Conservation (phyloP, 2,113 vertebrate genomes). For the Proteles cristata region DNA sequence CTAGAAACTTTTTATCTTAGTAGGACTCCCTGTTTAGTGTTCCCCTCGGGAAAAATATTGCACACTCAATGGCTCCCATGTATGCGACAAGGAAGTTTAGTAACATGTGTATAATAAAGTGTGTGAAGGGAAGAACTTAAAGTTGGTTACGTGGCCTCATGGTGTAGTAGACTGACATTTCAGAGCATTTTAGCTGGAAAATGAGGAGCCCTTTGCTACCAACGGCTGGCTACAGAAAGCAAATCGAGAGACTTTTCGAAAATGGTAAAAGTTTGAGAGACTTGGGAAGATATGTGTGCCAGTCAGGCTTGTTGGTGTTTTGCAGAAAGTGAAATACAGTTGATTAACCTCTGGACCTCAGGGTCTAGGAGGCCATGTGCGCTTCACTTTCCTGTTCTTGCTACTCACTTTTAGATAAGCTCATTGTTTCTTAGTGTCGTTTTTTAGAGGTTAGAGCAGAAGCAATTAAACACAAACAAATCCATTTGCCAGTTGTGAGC, state of each 20-base stretch:
- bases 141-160: neutral
- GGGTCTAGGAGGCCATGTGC: neutral
- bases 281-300: neutral
- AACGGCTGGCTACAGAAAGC: neutral
- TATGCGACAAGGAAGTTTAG: neutral
- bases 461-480: neutral
- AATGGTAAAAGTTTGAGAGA: neutral
- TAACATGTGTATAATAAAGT: neutral
- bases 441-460: neutral
- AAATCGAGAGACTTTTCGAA: neutral
- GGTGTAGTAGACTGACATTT: neutral
- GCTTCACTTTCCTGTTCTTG: conserved; percentile 12
- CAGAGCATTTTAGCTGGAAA: neutral
- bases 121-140: neutral
- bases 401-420: neutral
- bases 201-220: neutral
- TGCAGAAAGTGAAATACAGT: neutral
- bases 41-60: neutral
- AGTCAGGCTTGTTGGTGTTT: neutral
- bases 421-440: neutral
- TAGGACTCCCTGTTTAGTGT: neutral
- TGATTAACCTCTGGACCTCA: neutral
- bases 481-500: neutral
- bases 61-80: neutral
- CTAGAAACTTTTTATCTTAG: neutral